Percentiles rank a stretch among this genome's conserved stretches.
These are phyloP conservation scores for Lasioglossum baleicum DNA, from an alignment of 1,140 invertebrate species.

Conservation along the genomic window DNA sequence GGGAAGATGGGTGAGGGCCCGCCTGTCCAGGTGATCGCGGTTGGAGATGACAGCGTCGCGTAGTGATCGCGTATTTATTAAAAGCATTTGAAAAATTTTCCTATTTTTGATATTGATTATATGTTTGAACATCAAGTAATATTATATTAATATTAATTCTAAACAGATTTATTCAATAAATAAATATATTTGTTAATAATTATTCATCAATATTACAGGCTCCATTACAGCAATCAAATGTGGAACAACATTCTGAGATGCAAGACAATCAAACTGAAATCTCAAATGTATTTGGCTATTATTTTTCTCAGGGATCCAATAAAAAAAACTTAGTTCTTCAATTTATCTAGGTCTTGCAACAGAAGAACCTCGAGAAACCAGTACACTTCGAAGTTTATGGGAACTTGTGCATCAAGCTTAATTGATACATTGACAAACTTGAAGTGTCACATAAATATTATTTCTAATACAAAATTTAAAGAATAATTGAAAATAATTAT, in stretches of 20 bases:
- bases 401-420: constrained; percentile 86
- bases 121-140: constrained; percentile 82
- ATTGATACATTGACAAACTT: too few species aligned
- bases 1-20: too few species aligned
- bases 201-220: constrained; percentile 51
- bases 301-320: constrained; percentile 85
- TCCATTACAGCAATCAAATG: constrained; percentile 70
- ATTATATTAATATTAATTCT: too few species aligned
- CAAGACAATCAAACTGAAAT: constrained; percentile 87
- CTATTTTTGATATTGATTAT: constrained; percentile 95
- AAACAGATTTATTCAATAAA: too few species aligned
- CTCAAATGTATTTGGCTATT: constrained; percentile 88
- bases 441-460: too few species aligned
- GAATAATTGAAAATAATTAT: too few species aligned
- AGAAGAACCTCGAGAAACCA: constrained; percentile 91
- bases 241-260: constrained; percentile 84
- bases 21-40: too few species aligned
- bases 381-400: constrained; percentile 90
- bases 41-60: too few species aligned
- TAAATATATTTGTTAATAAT: constrained; percentile 18
- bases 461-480: too few species aligned
- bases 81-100: constrained; percentile 90
- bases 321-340: constrained; percentile 86
- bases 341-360: constrained; percentile 90
- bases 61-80: too few species aligned